phyloP scores from a whole-genome alignment of 2,113 vertebrate species.

The Heloderma charlesbogerti region DNA sequence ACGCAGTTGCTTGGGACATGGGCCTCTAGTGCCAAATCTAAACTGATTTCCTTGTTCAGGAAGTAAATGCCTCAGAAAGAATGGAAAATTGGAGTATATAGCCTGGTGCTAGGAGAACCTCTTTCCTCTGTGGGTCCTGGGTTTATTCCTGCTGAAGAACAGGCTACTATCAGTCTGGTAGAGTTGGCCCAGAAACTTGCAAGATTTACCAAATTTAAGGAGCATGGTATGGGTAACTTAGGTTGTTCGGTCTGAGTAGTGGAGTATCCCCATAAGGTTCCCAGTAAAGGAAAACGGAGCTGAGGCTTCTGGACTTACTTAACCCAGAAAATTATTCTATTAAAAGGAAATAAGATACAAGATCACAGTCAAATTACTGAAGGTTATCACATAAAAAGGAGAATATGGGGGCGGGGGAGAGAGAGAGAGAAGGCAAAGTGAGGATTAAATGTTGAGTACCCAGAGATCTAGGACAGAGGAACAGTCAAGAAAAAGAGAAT shows the following conservation, averaged over 20 bases:
- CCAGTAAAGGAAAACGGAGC: background rate
- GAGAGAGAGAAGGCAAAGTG: background rate
- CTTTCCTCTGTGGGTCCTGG: background rate
- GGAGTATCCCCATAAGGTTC: background rate
- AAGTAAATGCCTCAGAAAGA: no score
- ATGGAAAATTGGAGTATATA: background rate
- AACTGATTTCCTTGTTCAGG: background rate
- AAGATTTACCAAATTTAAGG: background rate
- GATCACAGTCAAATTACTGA: background rate
- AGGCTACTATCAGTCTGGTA: background rate
- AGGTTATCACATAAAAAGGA: background rate
- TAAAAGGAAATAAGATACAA: background rate
- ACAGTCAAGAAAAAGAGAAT: no score
- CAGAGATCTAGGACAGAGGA: no score
- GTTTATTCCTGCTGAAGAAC: background rate
- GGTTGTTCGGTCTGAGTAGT: no score
- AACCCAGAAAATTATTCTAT: background rate
- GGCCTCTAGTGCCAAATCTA: background rate
- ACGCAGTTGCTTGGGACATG: background rate
- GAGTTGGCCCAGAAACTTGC: background rate
- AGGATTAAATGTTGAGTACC: background rate
- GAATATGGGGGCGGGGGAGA: no score
- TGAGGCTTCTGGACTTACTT: background rate
- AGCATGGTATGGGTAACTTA: background rate
- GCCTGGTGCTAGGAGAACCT: background rate